Percentiles rank a stretch among this genome's conserved stretches.
Conservation (phyloP, 2,797 vertebrate species). For the Rhinophrynus dorsalis region DNA sequence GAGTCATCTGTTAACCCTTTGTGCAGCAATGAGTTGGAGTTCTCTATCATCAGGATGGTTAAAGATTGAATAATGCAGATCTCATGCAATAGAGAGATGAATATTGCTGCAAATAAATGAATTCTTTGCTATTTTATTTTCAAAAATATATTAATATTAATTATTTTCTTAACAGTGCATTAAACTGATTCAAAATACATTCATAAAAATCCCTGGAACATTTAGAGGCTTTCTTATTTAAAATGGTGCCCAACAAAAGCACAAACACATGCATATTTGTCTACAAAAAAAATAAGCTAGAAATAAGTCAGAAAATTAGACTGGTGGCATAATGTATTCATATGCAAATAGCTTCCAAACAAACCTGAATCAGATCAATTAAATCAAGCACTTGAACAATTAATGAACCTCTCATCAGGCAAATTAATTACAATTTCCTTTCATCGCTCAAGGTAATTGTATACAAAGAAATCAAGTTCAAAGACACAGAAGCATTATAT, state of each 20-base stretch:
- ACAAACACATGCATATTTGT: slow-evolving; percentile 7
- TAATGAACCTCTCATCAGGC: slow-evolving; percentile 39
- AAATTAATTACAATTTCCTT: slow-evolving; percentile 44
- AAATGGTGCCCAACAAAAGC: not conserved
- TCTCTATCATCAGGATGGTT: too few relatives aligned
- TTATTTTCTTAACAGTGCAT: not conserved
- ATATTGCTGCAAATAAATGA: not conserved
- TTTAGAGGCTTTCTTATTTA: not conserved
- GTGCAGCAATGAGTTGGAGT: too few relatives aligned
- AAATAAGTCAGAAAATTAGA: slow-evolving; percentile 9
- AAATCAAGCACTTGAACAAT: slow-evolving; percentile 36
- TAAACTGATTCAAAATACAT: not conserved
- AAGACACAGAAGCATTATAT: slow-evolving; percentile 43
- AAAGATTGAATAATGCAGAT: too few relatives aligned
- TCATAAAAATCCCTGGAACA: not conserved
- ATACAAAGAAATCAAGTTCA: slow-evolving; percentile 51
- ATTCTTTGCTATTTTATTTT: too few relatives aligned
- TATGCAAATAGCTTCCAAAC: slow-evolving; percentile 47
- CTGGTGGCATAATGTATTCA: slow-evolving; percentile 44
- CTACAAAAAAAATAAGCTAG: slow-evolving; percentile 7
- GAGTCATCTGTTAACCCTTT: too few relatives aligned
- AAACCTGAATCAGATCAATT: slow-evolving; percentile 30
- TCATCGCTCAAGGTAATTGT: slow-evolving; percentile 50
- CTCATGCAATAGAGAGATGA: too few relatives aligned
- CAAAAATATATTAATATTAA: not conserved